Base-by-base conservation (phyloP, 2,888 invertebrate species). In the Endomychus coccineus region DNA sequence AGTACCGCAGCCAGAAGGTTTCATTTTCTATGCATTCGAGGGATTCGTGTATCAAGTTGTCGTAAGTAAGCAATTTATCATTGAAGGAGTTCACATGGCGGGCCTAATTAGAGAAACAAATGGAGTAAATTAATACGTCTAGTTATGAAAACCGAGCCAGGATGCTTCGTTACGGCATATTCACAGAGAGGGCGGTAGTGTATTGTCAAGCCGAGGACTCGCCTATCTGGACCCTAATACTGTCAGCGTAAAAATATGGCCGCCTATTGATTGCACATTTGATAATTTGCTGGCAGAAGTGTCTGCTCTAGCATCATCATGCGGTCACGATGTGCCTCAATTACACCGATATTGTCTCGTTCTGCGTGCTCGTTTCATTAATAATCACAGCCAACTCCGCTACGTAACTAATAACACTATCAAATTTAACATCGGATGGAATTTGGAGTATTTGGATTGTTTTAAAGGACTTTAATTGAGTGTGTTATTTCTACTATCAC, bases 121-220 rank as follows among this genome's bases (percentile, higher is more conserved):
- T 49, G 54, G 39, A 47, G 50, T 52, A 54, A 55, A 56, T 56
- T 52, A 56, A 52, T 54, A 51, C 48, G 46, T 37, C 47, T 53
- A 52, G 51, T 53, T 52, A 50, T 42, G 50, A 49, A 47, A 54
- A 45, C n/a, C n/a, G n/a, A n/a, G n/a, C n/a, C n/a, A n/a, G 41
- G 47, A 43, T 33, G 16, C 32, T 49, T 55, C 54, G 50, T 55
- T 54, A 55, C 45, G 45, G 36, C 44, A 49, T 45, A 55, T 55
- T 55, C 52, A 54, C 36, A 42, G 42, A 39, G 36, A 34, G 40
- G 41, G 33, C 25, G 44, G 27, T 30, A 40, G 24, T 25, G 21
- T 10, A 9, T 13, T 12, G 21, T 31, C 25, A 12, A 21, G 12
- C 15, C n/a, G 11, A 11, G 15, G 14, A 13, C 6, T 3, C 13